These are phyloP conservation scores for Nansenia antarctica DNA, from an alignment of 2,113 vertebrate genomes.

Conservation along the genomic window DNA sequence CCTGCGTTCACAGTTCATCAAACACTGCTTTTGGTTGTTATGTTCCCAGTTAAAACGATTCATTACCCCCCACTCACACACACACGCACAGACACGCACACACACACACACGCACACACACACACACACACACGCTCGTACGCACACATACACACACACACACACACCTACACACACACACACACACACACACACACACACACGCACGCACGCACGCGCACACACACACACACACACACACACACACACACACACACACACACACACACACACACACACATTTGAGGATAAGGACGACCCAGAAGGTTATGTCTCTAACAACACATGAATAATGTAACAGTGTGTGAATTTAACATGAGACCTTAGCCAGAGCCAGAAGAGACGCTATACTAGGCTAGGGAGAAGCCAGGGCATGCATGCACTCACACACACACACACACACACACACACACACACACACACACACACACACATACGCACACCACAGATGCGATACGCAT, in stretches of 20 bases:
- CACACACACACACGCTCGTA: no score
- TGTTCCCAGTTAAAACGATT: background rate
- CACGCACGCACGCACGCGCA: slow-evolving; percentile 9
- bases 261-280: no score
- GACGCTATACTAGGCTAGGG: background rate
- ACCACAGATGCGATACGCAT: slow-evolving; percentile 1
- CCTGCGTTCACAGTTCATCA: no score
- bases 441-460: slow-evolving; percentile 2
- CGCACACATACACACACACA: no score
- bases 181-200: background rate
- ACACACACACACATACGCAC: slow-evolving; percentile 17
- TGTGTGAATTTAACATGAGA: slow-evolving; percentile 44
- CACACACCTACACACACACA: no score
- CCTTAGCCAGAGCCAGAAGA: slow-evolving; percentile 16
- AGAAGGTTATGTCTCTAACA: slow-evolving; percentile 52
- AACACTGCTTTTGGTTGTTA: no score
- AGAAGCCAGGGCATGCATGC: background rate
- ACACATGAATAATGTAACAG: slow-evolving; percentile 61
- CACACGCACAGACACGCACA: no score
- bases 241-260: no score
- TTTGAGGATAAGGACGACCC: slow-evolving; percentile 35
- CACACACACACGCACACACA: no score
- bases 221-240: no score
- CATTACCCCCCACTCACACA: no score
- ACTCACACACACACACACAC: background rate